phyloP scores from a whole-genome alignment of 2,888 invertebrate genomes.

The Epinotia brunnichana region DNA sequence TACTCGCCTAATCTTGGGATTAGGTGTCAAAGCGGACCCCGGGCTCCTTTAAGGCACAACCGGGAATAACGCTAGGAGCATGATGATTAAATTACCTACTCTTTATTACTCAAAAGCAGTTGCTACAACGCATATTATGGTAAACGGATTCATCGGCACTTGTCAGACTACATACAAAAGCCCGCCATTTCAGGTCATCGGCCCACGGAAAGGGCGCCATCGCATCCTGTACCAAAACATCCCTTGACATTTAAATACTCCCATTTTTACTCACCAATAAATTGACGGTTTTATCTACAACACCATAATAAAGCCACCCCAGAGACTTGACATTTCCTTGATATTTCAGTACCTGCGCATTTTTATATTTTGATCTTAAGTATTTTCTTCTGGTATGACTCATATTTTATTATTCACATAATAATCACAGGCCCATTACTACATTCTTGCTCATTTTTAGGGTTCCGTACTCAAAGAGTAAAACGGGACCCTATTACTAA shows the following conservation, averaged over 20 bases:
- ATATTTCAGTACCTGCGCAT: conserved; percentile 4
- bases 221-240: conserved; percentile 25
- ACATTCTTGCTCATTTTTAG: background rate
- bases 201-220: conserved; percentile 5
- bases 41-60: too few relatives aligned
- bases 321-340: conserved; percentile 32
- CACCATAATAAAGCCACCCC: conserved; percentile 11
- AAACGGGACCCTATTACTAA: too few relatives aligned
- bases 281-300: conserved; percentile 28
- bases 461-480: too few relatives aligned
- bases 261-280: conserved; percentile 27
- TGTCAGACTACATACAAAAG: too few relatives aligned
- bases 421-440: background rate
- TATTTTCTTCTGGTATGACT: conserved; percentile 15
- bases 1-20: too few relatives aligned
- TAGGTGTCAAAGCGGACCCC: too few relatives aligned
- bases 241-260: conserved; percentile 33
- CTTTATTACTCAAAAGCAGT: too few relatives aligned
- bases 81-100: too few relatives aligned
- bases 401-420: background rate
- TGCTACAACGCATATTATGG: too few relatives aligned
- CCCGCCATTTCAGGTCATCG: background rate
- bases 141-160: too few relatives aligned
- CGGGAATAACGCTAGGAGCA: too few relatives aligned
- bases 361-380: conserved; percentile 4